Base-by-base conservation (phyloP, 2,113 vertebrate species). In the Pseudonaja textilis region DNA sequence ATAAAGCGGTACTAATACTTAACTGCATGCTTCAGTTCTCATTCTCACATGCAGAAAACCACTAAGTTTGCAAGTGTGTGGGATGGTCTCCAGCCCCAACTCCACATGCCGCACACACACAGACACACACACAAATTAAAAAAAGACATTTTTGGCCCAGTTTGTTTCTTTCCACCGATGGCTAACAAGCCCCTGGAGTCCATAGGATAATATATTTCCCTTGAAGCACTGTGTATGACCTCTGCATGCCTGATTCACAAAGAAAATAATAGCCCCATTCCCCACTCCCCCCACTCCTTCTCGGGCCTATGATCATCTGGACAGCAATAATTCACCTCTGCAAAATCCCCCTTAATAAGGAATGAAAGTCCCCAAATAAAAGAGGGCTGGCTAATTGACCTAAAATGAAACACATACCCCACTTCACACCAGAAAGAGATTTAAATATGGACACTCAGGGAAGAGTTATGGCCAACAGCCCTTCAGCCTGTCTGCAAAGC, bases 141-240 rank as follows among this genome's bases (percentile, higher is more conserved):
- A 54, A 89, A 1, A 45, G 3, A 42, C 42, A 42, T 42, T 25
- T 90, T 90, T 91, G 92, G 56, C 91, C 25, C 88, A 87, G 64
- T 18, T 85, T 92, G 90, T 91, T 92, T 90, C 85, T 34, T 18
- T 54, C 29, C 52, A 92, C 88, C 25, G 64, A 87, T 89, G 93
- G 93, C 90, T 96, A 96, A 94, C 95, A 96, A 96, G 95, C 95
- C 90, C 93, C 23, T 87, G 93, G 95, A 93, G 87, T 92, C 94
- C 94, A 88, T 93, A 96, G 94, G 96, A 95, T 95, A 97, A 97
- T 95, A 95, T 39, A 57, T 94, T 94, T 94, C 87, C 94, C 97
- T 97, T 97, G 93, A 97, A 97, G 96, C 96, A 94, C 92, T 87
- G 92, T 96, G 59, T 88, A 88, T 95, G 96, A 96, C 96, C 91